These are phyloP conservation scores for Mamestra configurata DNA, from an alignment of 1,140 invertebrate species.

Conservation along the genomic window DNA sequence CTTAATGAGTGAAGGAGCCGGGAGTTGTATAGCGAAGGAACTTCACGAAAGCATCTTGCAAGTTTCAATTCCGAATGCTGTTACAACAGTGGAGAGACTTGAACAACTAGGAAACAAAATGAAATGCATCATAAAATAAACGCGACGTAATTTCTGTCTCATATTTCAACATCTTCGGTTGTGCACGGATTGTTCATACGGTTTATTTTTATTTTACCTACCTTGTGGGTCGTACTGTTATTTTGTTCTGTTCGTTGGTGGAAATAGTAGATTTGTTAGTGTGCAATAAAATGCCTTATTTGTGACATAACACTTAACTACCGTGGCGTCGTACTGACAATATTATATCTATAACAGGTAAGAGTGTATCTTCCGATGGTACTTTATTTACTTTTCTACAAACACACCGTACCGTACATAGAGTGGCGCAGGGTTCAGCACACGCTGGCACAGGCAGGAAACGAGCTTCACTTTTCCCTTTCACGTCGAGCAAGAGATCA, in stretches of 20 bases:
- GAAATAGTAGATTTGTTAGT: conserved; percentile 19
- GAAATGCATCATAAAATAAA: conserved; percentile 77
- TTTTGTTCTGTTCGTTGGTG: conserved; percentile 18
- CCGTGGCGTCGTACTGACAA: not conserved
- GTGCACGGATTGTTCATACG: conserved; percentile 43
- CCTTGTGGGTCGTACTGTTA: conserved; percentile 32
- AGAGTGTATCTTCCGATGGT: not conserved
- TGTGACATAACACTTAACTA: conserved; percentile 2
- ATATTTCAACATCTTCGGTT: conserved; percentile 51
- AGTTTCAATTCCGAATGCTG: conserved; percentile 80
- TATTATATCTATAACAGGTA: not conserved
- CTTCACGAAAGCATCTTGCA: conserved; percentile 74
- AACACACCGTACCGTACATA: conserved; percentile 47
- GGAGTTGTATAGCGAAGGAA: conserved; percentile 74
- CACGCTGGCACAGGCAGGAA: conserved; percentile 52
- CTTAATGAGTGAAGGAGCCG: conserved; percentile 82
- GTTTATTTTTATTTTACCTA: conserved; percentile 43
- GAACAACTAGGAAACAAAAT: conserved; percentile 71
- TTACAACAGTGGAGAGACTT: conserved; percentile 69
- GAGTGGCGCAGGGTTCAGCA: conserved; percentile 25
- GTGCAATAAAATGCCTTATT: conserved; percentile 23
- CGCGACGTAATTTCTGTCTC: conserved; percentile 60
- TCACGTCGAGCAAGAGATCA: conserved; percentile 47
- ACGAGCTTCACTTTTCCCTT: conserved; percentile 54
- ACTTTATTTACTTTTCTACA: conserved; percentile 1